These are phyloP conservation scores for Carassius auratus DNA, from an alignment of 2,113 vertebrate species.

Conservation along the genomic window DNA sequence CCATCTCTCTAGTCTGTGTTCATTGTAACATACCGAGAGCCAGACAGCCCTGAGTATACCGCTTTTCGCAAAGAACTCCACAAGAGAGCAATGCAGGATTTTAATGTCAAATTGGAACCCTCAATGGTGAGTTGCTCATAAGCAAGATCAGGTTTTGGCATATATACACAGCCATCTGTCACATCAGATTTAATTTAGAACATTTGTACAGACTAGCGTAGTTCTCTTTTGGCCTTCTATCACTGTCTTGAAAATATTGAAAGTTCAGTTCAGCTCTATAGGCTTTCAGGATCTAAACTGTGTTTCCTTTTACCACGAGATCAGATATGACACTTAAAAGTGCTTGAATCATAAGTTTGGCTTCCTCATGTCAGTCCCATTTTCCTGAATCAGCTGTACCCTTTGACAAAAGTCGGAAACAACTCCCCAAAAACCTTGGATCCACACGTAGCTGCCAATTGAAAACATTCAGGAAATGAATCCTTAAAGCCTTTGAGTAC, in stretches of 20 bases:
- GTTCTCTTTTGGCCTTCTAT: slow-evolving; percentile 9
- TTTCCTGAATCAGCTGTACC: slow-evolving; percentile 51
- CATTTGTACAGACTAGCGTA: slow-evolving; percentile 22
- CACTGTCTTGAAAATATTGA: slow-evolving; percentile 1
- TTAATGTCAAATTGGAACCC: slow-evolving; percentile 85
- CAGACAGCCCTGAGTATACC: slow-evolving; percentile 88
- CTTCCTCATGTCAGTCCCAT: slow-evolving; percentile 49
- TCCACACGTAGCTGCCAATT: slow-evolving; percentile 8
- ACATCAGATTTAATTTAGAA: slow-evolving; percentile 32
- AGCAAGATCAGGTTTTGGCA: background rate
- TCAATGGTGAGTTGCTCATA: slow-evolving; percentile 81
- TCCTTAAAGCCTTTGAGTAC: background rate
- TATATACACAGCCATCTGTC: slow-evolving; percentile 8
- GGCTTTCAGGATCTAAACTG: slow-evolving; percentile 26
- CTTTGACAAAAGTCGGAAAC: slow-evolving; percentile 45
- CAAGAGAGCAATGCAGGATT: slow-evolving; percentile 83
- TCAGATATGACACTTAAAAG: slow-evolving; percentile 53
- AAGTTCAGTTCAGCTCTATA: slow-evolving; percentile 15
- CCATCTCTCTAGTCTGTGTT: slow-evolving; percentile 84
- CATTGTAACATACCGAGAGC: slow-evolving; percentile 90
- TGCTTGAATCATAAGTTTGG: slow-evolving; percentile 46
- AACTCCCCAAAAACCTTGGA: slow-evolving; percentile 23
- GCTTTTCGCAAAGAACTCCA: slow-evolving; percentile 88
- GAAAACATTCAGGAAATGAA: slow-evolving; percentile 10
- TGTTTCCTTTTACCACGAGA: slow-evolving; percentile 33